Base-by-base conservation (phyloP, 2,888 invertebrate species). In the Venustoraphidia nigricollis region DNA sequence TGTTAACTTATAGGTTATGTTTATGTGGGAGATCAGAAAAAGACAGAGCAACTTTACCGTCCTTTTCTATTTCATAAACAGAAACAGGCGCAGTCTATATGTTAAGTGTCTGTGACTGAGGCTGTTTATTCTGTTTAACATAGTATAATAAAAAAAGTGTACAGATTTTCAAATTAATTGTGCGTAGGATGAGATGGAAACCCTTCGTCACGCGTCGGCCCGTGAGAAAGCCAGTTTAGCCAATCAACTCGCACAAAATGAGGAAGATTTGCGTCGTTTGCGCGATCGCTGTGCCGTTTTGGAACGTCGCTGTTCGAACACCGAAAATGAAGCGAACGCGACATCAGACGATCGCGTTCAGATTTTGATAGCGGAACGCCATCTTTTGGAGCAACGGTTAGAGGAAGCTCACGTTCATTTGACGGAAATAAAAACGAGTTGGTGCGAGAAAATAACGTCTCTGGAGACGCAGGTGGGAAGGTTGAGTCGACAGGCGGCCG, bases 391-490 rank as follows among this genome's bases (percentile, higher is more conserved):
- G 53, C 76, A 86, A 51, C 81, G 86, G 57, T 65, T 92, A 50
- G 85, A 88, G 57, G 92, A 92, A 60, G 80, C 89, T 0, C 83
- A 90, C 62, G 73, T 90, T 60, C 91, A 92, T 63, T 68, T 92
- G 36, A 83, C 86, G 0, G 90, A 92, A 59, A 88, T 92, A 54
- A 92, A 93, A 64, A 86, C 87, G 1, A 86, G 87, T 0, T 92
- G 92, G 92, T 91, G 90, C 59, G 85, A 87, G 10, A 90, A 91
- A 65, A 92, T 92, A 57, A 79, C 88, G 11, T 81, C 85, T 1
- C 67, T 92, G 39, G 92, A 93, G 64, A 88, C 88, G n/a, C 92
- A 93, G 77, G 82, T 84, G 52, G 85, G 84, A 57, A 77, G 89
- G 51, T 66, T 89, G 51, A 87, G 86, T 56, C 75, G 86, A 50